Conservation (phyloP, 2,113 vertebrate species). For the Burhinus bistriatus region DNA sequence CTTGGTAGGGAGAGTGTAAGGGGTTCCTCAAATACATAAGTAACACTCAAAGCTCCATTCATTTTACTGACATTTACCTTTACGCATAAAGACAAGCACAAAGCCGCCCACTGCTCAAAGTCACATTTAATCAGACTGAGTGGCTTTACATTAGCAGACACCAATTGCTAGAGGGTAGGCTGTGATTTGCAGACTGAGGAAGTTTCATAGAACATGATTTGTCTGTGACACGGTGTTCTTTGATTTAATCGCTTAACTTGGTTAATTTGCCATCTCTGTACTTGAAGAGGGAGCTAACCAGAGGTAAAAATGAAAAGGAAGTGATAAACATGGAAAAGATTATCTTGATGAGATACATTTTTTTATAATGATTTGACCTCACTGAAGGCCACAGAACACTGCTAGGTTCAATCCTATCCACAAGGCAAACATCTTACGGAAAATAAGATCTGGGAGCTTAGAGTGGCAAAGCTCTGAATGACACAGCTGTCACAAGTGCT, state of each 20-base stretch:
- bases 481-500: neutral
- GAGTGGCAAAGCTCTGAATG: neutral
- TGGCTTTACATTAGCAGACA: conserved; percentile 14
- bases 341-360: neutral
- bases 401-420: neutral
- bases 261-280: neutral
- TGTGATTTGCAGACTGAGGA: neutral
- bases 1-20: conserved; percentile 4
- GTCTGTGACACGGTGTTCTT: neutral
- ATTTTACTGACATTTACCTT: conserved; percentile 49
- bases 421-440: neutral
- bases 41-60: conserved; percentile 23
- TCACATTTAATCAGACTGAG: conserved; percentile 52
- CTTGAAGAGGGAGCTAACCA: neutral
- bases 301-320: conserved; percentile 16
- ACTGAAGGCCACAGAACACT: neutral
- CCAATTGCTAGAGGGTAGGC: conserved; percentile 19
- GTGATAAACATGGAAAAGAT: neutral
- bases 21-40: neutral
- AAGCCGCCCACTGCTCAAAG: conserved; percentile 44
- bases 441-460: neutral
- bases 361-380: neutral
- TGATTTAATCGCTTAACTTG: neutral
- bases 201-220: neutral
- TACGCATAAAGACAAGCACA: conserved; percentile 19